Evolutionary conservation across 1,140 invertebrate species (phyloP), one percentile per base, ranked within the genome.

Genomic region (Drosophila sp.): DNA sequence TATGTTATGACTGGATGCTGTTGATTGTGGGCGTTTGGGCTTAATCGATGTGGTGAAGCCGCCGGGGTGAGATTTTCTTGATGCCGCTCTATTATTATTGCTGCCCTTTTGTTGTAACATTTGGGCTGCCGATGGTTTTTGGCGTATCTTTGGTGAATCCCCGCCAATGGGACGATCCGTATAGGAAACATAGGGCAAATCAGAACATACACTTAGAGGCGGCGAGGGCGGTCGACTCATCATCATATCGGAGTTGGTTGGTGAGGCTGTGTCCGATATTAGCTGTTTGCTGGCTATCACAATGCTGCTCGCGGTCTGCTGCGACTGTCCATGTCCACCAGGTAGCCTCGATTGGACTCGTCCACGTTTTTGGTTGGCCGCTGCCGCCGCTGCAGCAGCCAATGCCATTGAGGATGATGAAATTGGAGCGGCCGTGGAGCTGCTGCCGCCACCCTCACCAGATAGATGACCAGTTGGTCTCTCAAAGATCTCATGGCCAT

Each of bases 161-260:
- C 97, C 97, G 78, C 97, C 97, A 72, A 98, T 98, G 4, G 97
- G 97, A 72, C 97, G 94, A 91, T 98, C 98, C 0, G 97, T 98
- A 76, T 98, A 98, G 1, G 97, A 98, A 83, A 98, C 97, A 87
- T 98, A 99, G 0, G 98, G 98, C 66, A 98, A 93, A 92, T 99
- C 98, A 0, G 96, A 96, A 90, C 97, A 98, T 33, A 98, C 95
- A 82, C 97, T 98, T 0, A 96, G 95, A 3, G 97, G 96, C 1
- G 97, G 97, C 17, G 96, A 96, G 1, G 94, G 95, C 63, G 95
- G 96, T 0, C 90, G 69, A 58, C 90, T 90, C 29, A 91, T 60
- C 3, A 23, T 47, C 1, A 50, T 8, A 33, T 91, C 90, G 0
- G 87, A 90, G 40, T 73, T 76, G 3, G 81, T 87, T 1, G 90